phyloP scores from a whole-genome alignment of 2,888 invertebrate genomes.

The Branchipolynoe longqiensis region DNA sequence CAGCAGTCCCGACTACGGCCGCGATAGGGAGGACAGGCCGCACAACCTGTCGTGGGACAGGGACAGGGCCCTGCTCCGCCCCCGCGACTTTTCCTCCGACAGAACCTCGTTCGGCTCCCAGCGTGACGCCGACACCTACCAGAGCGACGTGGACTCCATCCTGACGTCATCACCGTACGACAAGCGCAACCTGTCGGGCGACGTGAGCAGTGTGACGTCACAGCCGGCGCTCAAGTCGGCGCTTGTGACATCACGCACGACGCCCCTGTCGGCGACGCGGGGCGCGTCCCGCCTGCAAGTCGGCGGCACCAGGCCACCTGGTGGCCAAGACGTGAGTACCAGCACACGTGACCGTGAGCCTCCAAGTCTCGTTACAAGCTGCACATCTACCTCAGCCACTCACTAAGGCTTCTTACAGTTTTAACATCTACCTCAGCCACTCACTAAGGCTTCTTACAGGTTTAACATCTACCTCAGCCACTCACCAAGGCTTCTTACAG shows the following conservation, averaged over 20 bases:
- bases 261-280: not conserved
- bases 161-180: not conserved
- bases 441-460: no score
- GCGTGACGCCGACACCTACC: not conserved
- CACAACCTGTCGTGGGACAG: not conserved
- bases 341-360: no score
- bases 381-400: no score
- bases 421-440: no score
- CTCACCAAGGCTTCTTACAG: no score
- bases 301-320: no score
- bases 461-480: no score
- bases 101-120: not conserved
- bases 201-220: not conserved
- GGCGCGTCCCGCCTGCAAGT: no score
- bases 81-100: not conserved
- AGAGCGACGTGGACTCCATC: not conserved
- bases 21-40: conserved; percentile 6
- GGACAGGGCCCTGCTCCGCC: not conserved
- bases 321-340: no score
- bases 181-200: not conserved
- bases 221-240: conserved; percentile 6
- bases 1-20: not conserved
- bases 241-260: conserved; percentile 28
- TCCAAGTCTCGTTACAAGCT: no score
- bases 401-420: no score